Conservation (phyloP, 2,888 invertebrate species). For the Drosophila mulleri region DNA sequence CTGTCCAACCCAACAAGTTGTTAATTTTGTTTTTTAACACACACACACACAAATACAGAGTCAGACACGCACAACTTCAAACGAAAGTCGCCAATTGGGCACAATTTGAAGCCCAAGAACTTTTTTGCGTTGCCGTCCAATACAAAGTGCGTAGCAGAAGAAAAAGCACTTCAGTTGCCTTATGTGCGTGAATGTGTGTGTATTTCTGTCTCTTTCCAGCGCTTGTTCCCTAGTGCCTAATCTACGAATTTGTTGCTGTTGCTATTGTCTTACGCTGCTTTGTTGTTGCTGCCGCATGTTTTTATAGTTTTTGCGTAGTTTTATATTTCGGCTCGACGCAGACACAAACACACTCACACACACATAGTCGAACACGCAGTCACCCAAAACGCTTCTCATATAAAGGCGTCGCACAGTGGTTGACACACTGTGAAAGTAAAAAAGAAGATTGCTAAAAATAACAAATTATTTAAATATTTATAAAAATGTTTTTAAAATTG, state of each 20-base stretch:
- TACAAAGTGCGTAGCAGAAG: slow-evolving; percentile 66
- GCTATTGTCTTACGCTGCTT: slow-evolving; percentile 35
- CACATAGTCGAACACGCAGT: slow-evolving; percentile 14
- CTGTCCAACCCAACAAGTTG: slow-evolving; percentile 54
- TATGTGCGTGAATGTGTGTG: slow-evolving; percentile 2
- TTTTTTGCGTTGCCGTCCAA: slow-evolving; percentile 20
- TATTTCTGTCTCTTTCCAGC: slow-evolving; percentile 11
- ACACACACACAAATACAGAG: slow-evolving; percentile 4
- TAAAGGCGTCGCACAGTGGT: slow-evolving; percentile 17
- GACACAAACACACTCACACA: slow-evolving; percentile 5
- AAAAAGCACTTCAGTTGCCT: slow-evolving; percentile 32
- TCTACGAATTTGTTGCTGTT: slow-evolving; percentile 50
- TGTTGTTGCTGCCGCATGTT: slow-evolving; percentile 39
- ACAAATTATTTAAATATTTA: too few species aligned
- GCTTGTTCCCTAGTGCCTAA: slow-evolving; percentile 39
- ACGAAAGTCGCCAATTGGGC: slow-evolving; percentile 71
- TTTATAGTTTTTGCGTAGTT: slow-evolving; percentile 77
- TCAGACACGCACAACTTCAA: slow-evolving; percentile 26
- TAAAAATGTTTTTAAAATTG: too few species aligned
- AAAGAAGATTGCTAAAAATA: background rate
- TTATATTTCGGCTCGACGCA: slow-evolving; percentile 28
- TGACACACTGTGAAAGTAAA: background rate
- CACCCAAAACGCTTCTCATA: slow-evolving; percentile 25
- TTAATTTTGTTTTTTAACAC: slow-evolving; percentile 58
- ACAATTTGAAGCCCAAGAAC: slow-evolving; percentile 27